Evolutionary conservation across 1,140 invertebrate species (phyloP).

Genomic region (Drosophila truncata): DNA sequence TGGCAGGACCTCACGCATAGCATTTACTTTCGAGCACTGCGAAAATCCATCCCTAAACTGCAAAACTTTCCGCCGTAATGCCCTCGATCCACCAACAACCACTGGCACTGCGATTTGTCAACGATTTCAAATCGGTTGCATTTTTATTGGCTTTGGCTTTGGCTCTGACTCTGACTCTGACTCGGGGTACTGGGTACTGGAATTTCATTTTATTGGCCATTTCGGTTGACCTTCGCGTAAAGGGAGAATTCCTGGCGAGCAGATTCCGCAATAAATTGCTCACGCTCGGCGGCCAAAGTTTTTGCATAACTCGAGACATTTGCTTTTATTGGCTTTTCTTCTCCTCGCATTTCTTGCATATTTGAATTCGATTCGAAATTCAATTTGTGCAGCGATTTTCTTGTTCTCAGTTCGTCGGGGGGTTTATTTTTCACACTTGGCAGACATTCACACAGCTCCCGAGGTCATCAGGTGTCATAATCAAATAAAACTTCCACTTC

Average conservation of each 20-base stretch:
- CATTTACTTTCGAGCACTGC: conserved; percentile 60
- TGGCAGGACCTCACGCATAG: conserved; percentile 56
- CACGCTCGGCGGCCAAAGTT: conserved; percentile 55
- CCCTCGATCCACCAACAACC: not conserved
- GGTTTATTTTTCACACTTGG: conserved; percentile 36
- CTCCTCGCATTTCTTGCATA: conserved; percentile 32
- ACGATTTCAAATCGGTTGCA: conserved; percentile 77
- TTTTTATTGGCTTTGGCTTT: conserved; percentile 71
- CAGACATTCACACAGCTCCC: conserved; percentile 5
- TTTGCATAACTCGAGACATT: conserved; percentile 74
- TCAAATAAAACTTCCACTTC: conserved; percentile 47
- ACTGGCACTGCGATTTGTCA: conserved; percentile 73
- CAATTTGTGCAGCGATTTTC: conserved; percentile 23
- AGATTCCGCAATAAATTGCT: conserved; percentile 72
- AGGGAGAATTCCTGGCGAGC: conserved; percentile 25
- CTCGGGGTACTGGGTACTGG: conserved; percentile 47
- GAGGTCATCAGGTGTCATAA: conserved; percentile 58
- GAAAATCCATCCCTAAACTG: conserved; percentile 60
- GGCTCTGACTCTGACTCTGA: conserved; percentile 37
- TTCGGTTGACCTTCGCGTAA: conserved; percentile 73
- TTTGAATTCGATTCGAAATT: conserved; percentile 41
- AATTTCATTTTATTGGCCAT: conserved; percentile 82
- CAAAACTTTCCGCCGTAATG: conserved; percentile 63
- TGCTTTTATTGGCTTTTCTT: conserved; percentile 68
- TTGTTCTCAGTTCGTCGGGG: not conserved